phyloP scores from a whole-genome alignment of 1,140 invertebrate species.

The Leptinotarsa defecta region DNA sequence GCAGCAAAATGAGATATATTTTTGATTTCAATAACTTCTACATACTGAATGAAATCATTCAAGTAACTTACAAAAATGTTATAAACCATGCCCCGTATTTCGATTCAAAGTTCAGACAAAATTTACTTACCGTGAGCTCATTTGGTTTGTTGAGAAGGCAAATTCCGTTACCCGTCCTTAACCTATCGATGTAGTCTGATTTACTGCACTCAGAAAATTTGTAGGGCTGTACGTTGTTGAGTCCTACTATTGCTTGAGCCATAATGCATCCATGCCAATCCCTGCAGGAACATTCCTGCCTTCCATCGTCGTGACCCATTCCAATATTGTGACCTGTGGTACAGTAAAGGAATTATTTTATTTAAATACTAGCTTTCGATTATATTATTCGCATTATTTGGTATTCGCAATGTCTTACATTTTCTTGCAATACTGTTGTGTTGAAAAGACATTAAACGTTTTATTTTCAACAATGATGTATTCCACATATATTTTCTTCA shows the following conservation, averaged over 20 bases:
- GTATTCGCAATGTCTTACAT: too few species aligned
- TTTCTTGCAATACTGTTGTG: too few species aligned
- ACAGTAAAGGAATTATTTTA: too few species aligned
- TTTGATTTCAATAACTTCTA: too few species aligned
- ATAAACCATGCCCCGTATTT: too few species aligned
- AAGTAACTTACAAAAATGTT: too few species aligned
- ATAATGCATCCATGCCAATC: conserved; percentile 97
- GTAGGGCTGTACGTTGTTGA: conserved; percentile 90
- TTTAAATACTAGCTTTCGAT: neutral
- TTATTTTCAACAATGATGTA: too few species aligned
- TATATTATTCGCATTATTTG: neutral
- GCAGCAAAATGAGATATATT: too few species aligned
- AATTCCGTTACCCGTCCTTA: conserved; percentile 78
- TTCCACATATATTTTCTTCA: too few species aligned
- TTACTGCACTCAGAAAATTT: conserved; percentile 90
- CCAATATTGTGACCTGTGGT: conserved; percentile 83
- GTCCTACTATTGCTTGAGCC: conserved; percentile 87
- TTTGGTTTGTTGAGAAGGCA: conserved; percentile 92
- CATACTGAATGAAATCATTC: too few species aligned
- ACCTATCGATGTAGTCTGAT: conserved; percentile 81
- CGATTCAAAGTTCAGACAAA: too few species aligned
- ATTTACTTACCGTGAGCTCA: conserved; percentile 75
- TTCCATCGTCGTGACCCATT: conserved; percentile 89
- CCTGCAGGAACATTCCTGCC: conserved; percentile 83
- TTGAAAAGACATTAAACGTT: too few species aligned